A percentile compares a stretch with the other conserved stretches of the same genome.
Conservation (phyloP, 1,140 invertebrate species). For the Drosophila jambulina region DNA sequence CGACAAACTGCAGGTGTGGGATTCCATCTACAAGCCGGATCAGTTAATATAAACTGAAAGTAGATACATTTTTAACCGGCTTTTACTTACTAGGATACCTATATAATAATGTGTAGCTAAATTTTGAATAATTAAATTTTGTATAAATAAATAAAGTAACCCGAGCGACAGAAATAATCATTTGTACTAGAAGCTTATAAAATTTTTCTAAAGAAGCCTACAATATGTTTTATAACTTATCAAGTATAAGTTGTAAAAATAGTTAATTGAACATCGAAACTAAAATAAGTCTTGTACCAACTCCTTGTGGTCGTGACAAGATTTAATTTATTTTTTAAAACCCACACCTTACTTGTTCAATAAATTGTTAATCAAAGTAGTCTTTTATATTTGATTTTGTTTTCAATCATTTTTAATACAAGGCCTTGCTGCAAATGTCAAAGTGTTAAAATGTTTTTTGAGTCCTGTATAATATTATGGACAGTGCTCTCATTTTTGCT, state of each 20-base stretch:
- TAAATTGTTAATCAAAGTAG: not conserved
- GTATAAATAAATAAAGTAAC: not conserved
- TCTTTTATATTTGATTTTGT: not conserved
- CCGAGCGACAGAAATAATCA: not conserved
- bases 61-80: not conserved
- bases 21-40: slow-evolving; percentile 66
- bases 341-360: not conserved
- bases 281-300: not conserved
- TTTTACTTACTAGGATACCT: not conserved
- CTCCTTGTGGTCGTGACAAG: not conserved
- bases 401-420: not conserved
- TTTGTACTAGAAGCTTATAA: no score
- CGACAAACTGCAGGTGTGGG: slow-evolving; percentile 85
- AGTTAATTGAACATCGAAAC: not conserved
- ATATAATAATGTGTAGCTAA: not conserved
- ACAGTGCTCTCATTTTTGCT: not conserved
- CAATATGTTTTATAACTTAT: not conserved
- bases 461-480: slow-evolving; percentile 10
- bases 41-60: slow-evolving; percentile 15
- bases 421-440: not conserved
- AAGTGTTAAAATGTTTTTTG: not conserved
- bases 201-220: not conserved
- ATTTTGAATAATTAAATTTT: not conserved
- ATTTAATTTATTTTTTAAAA: not conserved
- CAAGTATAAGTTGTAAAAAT: not conserved